Evolutionary conservation across 2,888 invertebrate genomes (phyloP).

Genomic region (Julus scanicus): DNA sequence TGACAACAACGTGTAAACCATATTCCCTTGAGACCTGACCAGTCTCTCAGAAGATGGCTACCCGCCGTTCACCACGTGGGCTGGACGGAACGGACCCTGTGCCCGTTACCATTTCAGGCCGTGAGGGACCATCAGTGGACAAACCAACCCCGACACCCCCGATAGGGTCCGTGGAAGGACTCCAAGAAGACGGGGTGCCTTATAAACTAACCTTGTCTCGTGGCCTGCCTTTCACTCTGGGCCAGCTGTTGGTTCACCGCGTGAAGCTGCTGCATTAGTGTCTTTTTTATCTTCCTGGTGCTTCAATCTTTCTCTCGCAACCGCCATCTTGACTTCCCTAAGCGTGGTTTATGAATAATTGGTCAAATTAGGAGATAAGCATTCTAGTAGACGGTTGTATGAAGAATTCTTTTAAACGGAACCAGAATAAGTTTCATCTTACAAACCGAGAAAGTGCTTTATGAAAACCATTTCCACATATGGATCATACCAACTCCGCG

Average conservation of each 20-base stretch:
- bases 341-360: not conserved
- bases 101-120: too few relatives aligned
- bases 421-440: not conserved
- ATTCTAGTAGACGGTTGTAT: constrained; percentile 30
- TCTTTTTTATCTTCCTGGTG: constrained; percentile 60
- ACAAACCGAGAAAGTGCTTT: not conserved
- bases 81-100: too few relatives aligned
- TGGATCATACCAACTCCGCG: constrained; percentile 45
- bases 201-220: constrained; percentile 64
- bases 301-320: constrained; percentile 54
- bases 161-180: too few relatives aligned
- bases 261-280: constrained; percentile 61
- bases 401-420: not conserved
- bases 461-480: not conserved
- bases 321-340: constrained; percentile 57
- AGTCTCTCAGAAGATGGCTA: too few relatives aligned
- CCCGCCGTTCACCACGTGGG: too few relatives aligned
- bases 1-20: too few relatives aligned
- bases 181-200: too few relatives aligned
- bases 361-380: not conserved
- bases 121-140: too few relatives aligned
- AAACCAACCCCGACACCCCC: too few relatives aligned
- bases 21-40: too few relatives aligned
- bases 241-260: constrained; percentile 62
- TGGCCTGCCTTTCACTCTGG: constrained; percentile 64